phyloP scores from a whole-genome alignment of 2,113 vertebrate species.

The Fregata magnificens region DNA sequence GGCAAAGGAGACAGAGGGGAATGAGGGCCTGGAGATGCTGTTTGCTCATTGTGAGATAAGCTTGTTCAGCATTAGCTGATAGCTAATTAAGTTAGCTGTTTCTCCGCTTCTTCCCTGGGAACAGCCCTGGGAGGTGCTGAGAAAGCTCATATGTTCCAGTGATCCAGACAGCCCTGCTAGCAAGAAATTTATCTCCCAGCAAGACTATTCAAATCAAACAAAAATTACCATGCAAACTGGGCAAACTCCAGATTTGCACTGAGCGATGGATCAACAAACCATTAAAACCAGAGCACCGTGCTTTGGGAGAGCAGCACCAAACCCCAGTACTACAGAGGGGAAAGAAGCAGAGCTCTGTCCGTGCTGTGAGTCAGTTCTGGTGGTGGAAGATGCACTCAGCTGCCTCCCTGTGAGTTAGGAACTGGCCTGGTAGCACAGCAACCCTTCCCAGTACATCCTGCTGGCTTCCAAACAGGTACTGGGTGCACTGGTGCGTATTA shows the following conservation, averaged over 20 bases:
- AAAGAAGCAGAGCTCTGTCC: neutral
- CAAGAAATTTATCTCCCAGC: neutral
- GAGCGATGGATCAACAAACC: neutral
- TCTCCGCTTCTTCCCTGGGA: neutral
- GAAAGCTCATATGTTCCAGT: neutral
- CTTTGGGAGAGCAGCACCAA: neutral
- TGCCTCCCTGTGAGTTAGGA: neutral
- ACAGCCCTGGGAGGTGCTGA: neutral
- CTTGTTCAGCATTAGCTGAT: neutral
- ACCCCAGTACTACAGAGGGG: rapidly evolving
- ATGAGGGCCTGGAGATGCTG: neutral
- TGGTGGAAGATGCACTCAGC: neutral
- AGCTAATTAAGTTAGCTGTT: constrained; percentile 13
- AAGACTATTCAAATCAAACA: neutral
- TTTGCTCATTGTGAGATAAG: neutral
- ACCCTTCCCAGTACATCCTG: neutral
- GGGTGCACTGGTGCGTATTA: neutral
- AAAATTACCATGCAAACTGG: neutral
- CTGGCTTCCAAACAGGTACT: neutral
- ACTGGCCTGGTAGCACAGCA: neutral
- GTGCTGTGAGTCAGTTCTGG: neutral
- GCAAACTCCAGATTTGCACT: neutral
- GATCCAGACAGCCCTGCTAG: neutral
- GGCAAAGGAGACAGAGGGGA: neutral
- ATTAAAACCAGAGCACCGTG: neutral